Conservation (phyloP, 1,140 invertebrate species). For the Drosophila oshimai region DNA sequence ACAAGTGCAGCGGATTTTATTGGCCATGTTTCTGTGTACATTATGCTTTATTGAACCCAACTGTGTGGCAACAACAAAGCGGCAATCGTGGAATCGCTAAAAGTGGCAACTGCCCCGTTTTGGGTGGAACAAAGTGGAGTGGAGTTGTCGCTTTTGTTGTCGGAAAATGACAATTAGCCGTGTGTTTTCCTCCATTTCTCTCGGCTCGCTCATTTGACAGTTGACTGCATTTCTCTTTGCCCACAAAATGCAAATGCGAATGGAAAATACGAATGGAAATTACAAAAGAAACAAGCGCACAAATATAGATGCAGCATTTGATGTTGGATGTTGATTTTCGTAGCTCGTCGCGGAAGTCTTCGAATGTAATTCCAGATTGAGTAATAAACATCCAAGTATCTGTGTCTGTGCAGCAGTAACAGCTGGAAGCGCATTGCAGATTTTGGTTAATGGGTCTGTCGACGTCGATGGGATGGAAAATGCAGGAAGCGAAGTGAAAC, state of each 20-base stretch:
- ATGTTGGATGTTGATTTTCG: constrained; percentile 35
- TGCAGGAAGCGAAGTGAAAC: constrained; percentile 65
- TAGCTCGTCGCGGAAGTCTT: constrained; percentile 69
- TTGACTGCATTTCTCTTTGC: constrained; percentile 57
- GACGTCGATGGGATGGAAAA: constrained; percentile 40
- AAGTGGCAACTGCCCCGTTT: constrained; percentile 23
- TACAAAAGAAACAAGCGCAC: constrained; percentile 19
- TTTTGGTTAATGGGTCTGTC: constrained; percentile 71
- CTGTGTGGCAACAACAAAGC: constrained; percentile 14
- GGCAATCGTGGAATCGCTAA: constrained; percentile 24
- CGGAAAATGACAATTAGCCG: constrained; percentile 79
- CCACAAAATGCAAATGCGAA: constrained; percentile 25
- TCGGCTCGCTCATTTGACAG: constrained; percentile 53
- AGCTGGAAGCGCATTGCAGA: constrained; percentile 59
- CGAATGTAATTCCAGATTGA: constrained; percentile 64
- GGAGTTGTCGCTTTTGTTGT: constrained; percentile 61
- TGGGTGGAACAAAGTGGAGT: constrained; percentile 39
- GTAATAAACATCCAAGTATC: constrained; percentile 68
- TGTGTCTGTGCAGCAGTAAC: constrained; percentile 36
- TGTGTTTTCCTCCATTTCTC: constrained; percentile 20
- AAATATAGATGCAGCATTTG: constrained; percentile 34
- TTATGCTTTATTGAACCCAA: constrained; percentile 65
- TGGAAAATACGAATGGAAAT: not conserved
- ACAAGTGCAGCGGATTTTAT: constrained; percentile 43
- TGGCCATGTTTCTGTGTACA: constrained; percentile 24